These are phyloP conservation scores for Aphelocoma californica DNA, from an alignment of 2,797 vertebrate species.

Conservation along the genomic window DNA sequence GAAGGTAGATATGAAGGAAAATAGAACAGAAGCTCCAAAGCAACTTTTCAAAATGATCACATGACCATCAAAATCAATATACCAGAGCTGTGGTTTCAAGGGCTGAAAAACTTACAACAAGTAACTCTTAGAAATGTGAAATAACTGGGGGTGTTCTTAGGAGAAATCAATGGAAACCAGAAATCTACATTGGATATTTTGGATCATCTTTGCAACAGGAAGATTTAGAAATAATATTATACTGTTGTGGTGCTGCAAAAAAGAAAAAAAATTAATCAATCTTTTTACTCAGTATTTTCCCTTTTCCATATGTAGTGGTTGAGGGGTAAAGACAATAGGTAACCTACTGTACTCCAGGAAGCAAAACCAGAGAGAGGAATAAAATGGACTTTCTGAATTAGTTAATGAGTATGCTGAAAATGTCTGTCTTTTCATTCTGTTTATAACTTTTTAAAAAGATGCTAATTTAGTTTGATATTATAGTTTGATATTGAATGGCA, in stretches of 20 bases:
- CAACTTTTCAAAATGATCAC: not conserved
- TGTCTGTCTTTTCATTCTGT: not conserved
- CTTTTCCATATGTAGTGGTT: not conserved
- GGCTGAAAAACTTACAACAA: not conserved
- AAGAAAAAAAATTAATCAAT: not conserved
- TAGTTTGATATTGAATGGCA: not conserved
- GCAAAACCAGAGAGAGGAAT: not conserved
- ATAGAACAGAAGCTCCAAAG: not conserved
- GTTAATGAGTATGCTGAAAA: conserved; percentile 1
- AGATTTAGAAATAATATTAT: not conserved
- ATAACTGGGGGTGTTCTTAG: not conserved
- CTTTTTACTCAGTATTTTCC: not conserved
- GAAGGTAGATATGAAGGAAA: not conserved
- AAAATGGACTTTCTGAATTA: not conserved
- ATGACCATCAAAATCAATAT: not conserved
- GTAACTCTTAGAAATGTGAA: not conserved
- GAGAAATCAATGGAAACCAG: not conserved
- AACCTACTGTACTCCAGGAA: not conserved
- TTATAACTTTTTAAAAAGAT: conserved; percentile 3
- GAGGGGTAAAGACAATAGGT: not conserved
- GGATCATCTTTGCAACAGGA: not conserved
- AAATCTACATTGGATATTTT: not conserved
- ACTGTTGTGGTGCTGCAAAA: not conserved
- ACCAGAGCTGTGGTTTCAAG: not conserved
- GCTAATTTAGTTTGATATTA: not conserved